Evolutionary conservation across 2,113 vertebrate genomes (phyloP), one percentile per base, ranked within the genome.

Genomic region (Machaerirhynchus nigripectus): DNA sequence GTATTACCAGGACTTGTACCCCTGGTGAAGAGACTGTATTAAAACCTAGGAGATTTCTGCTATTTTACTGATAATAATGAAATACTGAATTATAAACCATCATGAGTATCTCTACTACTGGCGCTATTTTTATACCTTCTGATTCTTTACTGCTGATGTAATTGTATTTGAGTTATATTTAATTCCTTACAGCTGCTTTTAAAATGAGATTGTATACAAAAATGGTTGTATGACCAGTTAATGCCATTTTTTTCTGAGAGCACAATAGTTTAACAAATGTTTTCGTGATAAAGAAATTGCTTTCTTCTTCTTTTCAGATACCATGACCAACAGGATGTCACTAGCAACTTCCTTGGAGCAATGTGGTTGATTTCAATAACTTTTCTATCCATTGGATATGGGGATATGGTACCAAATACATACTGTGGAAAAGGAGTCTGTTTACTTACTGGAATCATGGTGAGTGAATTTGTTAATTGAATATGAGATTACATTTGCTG

Each of bases 301-400:
- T 90, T 88, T 90, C 5, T 95, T 84, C 97, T 98, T 82, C 60
- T 96, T 96, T 98, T 50, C 97, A 99, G 99, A 97, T 99, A 99
- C 97, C 99, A 99, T 79, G 99, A 99, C 94, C 99, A 98, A 96
- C 98, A 99, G 95, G 99, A 99, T 97, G 98, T 99, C 95, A 99
- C 99, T 96, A 99, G 99, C 98, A 99, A 99, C 97, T 99, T 99
- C 89, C 99, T 99, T 89, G 99, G 99, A 98, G 99, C 99, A 92
- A 99, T 99, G 99, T 99, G 99, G 99, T 98, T 99, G 98, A 99
- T 99, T 98, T 99, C 99, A 96, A 99, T 99, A 98, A 99, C 99
- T 83, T 99, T 99, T 98, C 98, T 99, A 87, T 99, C 99, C 85
- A 99, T 99, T 97, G 99, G 99, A 91, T 99, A 99, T 91, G 99